These are phyloP conservation scores for Sycophaga agraensis DNA, from an alignment of 1,140 invertebrate species.

Conservation along the genomic window DNA sequence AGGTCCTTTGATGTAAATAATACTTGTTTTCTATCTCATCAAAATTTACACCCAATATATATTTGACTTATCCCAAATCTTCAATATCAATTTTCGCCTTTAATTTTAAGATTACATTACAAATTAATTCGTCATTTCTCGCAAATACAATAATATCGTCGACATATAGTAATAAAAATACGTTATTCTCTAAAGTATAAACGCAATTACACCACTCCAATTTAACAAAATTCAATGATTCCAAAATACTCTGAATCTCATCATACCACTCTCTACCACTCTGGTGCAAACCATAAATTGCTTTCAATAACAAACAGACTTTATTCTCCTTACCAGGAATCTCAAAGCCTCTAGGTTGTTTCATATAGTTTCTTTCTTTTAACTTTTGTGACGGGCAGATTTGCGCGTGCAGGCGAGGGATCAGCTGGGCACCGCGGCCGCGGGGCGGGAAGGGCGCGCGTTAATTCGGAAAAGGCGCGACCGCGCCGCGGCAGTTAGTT, in stretches of 20 bases:
- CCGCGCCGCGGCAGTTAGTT: too few relatives aligned
- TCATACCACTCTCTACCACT: neutral
- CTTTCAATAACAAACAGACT: neutral
- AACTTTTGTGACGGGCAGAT: too few relatives aligned
- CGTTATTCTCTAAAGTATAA: neutral
- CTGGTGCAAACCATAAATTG: neutral
- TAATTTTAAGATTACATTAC: neutral
- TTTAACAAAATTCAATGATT: neutral
- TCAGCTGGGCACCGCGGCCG: too few relatives aligned
- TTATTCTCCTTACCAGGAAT: neutral
- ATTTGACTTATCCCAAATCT: neutral
- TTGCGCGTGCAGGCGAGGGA: too few relatives aligned
- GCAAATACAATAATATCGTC: neutral
- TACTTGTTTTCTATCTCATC: neutral
- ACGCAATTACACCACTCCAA: neutral
- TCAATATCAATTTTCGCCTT: neutral
- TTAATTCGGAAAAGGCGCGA: too few relatives aligned
- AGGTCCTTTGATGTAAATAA: neutral
- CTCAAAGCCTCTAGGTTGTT: neutral
- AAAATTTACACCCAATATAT: neutral
- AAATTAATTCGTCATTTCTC: neutral
- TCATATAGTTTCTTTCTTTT: slow-evolving; percentile 3
- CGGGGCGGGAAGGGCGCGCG: too few relatives aligned
- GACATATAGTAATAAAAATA: neutral
- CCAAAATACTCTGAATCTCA: neutral